phyloP scores from a whole-genome alignment of 2,888 invertebrate species.

The Allophyes oxyacanthae region DNA sequence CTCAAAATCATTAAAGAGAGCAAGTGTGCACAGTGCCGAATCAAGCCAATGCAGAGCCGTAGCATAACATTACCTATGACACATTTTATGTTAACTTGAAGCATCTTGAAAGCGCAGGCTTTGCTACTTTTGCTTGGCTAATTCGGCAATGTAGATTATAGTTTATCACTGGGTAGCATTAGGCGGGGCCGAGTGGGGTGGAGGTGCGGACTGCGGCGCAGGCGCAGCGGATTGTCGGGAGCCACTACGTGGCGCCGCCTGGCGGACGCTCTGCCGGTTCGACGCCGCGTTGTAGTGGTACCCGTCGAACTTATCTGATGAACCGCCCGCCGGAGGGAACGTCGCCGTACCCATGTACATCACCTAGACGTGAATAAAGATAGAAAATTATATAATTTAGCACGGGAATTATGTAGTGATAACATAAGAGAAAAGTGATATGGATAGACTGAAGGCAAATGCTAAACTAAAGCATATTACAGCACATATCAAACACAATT shows the following conservation, averaged over 20 bases:
- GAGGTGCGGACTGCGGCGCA: constrained; percentile 66
- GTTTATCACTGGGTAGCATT: constrained; percentile 69
- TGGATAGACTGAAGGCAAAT: no score
- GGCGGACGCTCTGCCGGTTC: constrained; percentile 79
- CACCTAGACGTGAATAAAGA: constrained; percentile 63
- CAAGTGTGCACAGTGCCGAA: background rate
- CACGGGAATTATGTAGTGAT: no score
- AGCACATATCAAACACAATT: no score
- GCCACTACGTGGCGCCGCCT: constrained; percentile 71
- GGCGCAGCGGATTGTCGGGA: constrained; percentile 58
- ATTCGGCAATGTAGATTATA: background rate
- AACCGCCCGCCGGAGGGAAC: constrained; percentile 69
- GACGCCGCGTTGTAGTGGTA: constrained; percentile 87
- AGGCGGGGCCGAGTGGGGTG: constrained; percentile 61
- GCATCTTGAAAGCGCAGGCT: no score
- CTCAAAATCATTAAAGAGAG: no score
- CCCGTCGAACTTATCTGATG: constrained; percentile 81
- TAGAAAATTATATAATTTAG: constrained; percentile 1
- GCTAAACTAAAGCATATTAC: no score
- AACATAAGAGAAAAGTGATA: no score
- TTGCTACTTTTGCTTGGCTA: background rate
- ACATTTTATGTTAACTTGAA: no score
- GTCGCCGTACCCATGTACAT: constrained; percentile 87
- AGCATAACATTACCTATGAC: no score
- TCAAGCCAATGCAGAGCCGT: no score